Evolutionary conservation across 2,888 invertebrate species (phyloP).

Genomic region (Nymphalis urticae): DNA sequence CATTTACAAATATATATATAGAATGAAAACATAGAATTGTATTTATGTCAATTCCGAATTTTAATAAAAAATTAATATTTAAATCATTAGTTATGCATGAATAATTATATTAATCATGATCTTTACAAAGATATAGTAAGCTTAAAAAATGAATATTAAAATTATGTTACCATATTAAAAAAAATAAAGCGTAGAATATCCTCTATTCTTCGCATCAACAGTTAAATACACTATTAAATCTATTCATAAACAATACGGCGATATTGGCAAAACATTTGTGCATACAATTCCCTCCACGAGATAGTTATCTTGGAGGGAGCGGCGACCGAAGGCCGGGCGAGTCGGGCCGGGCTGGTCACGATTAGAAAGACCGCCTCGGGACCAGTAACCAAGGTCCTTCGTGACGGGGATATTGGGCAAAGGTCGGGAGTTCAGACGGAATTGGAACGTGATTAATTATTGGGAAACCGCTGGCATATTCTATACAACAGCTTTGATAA

Average conservation of each 20-base stretch:
- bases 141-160: too few relatives aligned
- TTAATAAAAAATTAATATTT: too few relatives aligned
- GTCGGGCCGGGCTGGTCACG: constrained; percentile 60
- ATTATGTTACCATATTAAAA: too few relatives aligned
- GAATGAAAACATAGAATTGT: neutral
- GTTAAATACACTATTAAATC: constrained; percentile 9
- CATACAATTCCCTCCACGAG: constrained; percentile 44
- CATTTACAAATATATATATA: neutral
- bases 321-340: constrained; percentile 66
- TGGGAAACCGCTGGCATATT: constrained; percentile 26
- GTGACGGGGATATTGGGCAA: constrained; percentile 63
- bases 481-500: constrained; percentile 10
- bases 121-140: too few relatives aligned
- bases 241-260: constrained; percentile 20
- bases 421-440: constrained; percentile 65
- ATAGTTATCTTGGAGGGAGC: constrained; percentile 71
- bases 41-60: too few relatives aligned
- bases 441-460: constrained; percentile 50
- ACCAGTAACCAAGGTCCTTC: constrained; percentile 65
- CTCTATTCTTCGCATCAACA: neutral
- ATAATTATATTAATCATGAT: too few relatives aligned
- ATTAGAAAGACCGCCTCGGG: constrained; percentile 63
- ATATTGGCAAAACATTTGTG: constrained; percentile 25
- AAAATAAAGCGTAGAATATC: too few relatives aligned
- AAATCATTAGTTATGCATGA: too few relatives aligned